Evolutionary conservation across 2,113 vertebrate species (phyloP).

Genomic region (Cyanoramphus novaezelandiae): DNA sequence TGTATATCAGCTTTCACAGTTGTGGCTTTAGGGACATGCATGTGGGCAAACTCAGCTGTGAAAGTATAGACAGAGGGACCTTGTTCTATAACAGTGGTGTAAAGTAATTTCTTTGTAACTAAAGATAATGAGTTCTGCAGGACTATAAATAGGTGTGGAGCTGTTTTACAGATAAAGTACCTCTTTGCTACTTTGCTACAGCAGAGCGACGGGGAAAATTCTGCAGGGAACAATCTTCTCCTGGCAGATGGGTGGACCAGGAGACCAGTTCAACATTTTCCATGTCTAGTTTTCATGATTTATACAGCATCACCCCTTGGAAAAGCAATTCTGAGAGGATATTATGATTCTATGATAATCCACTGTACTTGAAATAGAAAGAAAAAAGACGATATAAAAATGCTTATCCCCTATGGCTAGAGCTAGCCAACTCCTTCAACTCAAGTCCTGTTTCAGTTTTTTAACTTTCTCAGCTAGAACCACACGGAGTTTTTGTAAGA

Average conservation of each 20-base stretch:
- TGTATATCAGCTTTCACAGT: neutral
- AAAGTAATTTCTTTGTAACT: neutral
- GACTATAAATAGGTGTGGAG: neutral
- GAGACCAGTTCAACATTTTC: conserved; percentile 20
- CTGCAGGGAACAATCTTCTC: conserved; percentile 49
- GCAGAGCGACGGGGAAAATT: conserved; percentile 5
- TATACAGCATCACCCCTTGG: neutral
- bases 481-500: neutral
- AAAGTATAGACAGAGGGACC: neutral
- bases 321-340: conserved; percentile 34
- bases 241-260: conserved; percentile 25
- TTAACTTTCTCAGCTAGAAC: neutral
- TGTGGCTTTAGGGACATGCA: neutral
- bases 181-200: neutral
- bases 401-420: neutral
- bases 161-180: conserved; percentile 37
- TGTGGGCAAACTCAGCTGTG: neutral
- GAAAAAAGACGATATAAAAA: neutral
- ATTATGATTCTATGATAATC: conserved; percentile 1
- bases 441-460: neutral
- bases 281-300: conserved; percentile 52
- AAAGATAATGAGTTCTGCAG: conserved; percentile 35
- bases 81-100: neutral
- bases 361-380: neutral
- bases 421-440: neutral